Base-by-base conservation (phyloP, 2,113 vertebrate genomes). In the Anguilla japonica region DNA sequence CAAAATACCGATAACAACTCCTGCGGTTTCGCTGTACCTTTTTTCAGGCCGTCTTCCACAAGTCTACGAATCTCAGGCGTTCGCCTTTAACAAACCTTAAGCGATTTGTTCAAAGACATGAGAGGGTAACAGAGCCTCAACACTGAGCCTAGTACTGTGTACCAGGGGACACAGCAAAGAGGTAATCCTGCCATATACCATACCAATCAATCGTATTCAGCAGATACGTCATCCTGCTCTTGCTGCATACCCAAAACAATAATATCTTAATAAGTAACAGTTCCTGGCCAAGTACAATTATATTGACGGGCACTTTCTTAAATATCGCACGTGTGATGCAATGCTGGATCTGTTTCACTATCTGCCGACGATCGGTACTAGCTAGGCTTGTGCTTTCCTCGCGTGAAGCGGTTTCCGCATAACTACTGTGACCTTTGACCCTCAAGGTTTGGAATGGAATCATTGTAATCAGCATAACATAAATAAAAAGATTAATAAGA, bases 381-480 rank as follows among this genome's bases (percentile, higher is more conserved):
- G 34, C 34, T 81, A 75, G 81, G 29, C 82, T 86, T 46, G 67
- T 4, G 18, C 67, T 85, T 83, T 88, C 40, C 83, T 9, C 0
- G 80, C 83, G 57, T 83, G 75, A 88, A 86, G 91, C 84, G 88
- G 86, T 46, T 90, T 85, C 87, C 88, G 90, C 88, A 87, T 81
- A 82, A 79, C 0, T 9, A 85, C 41, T 85, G 0, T 60, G 83
- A 84, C 86, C 88, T 85, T 87, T 91, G 53, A 87, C 40, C 87
- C 75, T 85, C 91, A 91, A 84, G 14, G 71, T 79, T 67, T 88
- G 92, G 92, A 95, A 93, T 91, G 87, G 91, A 93, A 88, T 89
- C 83, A 90, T 75, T 75, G 60, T 75, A 78, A 88, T 90, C 85
- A 89, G 91, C 86, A 93, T 87, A 92, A 88, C 88, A 91, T 88